Conservation (phyloP, 1,140 invertebrate species). For the Ostrea denselamellosa region DNA sequence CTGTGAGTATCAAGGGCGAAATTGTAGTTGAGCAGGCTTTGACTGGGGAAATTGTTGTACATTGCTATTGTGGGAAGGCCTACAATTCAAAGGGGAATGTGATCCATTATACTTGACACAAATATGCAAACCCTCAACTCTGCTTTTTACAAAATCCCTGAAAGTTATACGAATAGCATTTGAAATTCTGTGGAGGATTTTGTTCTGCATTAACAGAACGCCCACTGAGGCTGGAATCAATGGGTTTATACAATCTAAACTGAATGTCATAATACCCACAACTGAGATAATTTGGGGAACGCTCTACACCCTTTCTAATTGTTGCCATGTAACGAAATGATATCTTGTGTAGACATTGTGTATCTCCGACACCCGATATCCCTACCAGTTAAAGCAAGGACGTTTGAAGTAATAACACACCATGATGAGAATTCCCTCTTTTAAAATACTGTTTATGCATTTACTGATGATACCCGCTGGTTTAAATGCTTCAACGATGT, state of each 20-base stretch:
- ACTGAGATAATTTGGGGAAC: no score
- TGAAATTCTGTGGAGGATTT: background rate
- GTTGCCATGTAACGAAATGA: no score
- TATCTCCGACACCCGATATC: no score
- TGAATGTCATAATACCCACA: background rate
- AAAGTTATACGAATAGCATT: constrained; percentile 8
- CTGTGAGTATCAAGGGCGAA: background rate
- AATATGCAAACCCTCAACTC: background rate
- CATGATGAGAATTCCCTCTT: no score
- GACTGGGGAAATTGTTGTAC: background rate
- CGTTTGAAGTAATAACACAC: no score
- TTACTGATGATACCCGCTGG: no score
- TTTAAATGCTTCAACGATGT: no score
- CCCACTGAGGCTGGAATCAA: background rate
- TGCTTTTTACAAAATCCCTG: background rate
- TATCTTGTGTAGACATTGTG: no score
- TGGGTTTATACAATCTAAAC: background rate
- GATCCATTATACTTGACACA: background rate
- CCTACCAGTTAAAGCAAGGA: no score
- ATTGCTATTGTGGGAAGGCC: background rate
- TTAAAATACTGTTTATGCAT: no score
- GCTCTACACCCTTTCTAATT: no score
- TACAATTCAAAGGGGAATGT: background rate
- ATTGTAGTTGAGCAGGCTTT: background rate
- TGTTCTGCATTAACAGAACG: background rate